phyloP scores from a whole-genome alignment of 2,888 invertebrate species.

The Metalampra italica region DNA sequence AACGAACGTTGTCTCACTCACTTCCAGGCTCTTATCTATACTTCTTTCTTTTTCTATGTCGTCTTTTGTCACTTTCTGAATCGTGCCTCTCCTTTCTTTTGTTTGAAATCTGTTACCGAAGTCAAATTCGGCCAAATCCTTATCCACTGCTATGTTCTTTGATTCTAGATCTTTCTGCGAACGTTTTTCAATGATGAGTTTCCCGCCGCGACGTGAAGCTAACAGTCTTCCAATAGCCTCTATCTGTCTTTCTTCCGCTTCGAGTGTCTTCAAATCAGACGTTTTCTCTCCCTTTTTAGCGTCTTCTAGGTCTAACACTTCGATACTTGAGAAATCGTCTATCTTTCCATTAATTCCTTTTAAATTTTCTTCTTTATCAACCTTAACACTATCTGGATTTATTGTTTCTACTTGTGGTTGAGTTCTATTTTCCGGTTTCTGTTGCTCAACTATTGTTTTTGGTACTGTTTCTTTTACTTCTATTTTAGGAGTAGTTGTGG shows the following conservation, averaged over 20 bases:
- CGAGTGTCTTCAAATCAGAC: constrained; percentile 57
- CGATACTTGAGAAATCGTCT: constrained; percentile 59
- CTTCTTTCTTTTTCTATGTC: constrained; percentile 57
- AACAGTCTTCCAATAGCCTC: constrained; percentile 69
- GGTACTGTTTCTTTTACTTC: constrained; percentile 19
- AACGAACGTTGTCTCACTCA: constrained; percentile 66
- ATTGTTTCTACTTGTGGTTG: constrained; percentile 36
- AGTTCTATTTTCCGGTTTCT: constrained; percentile 8
- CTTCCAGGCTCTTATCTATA: constrained; percentile 61
- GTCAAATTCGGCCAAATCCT: constrained; percentile 55
- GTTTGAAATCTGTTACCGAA: constrained; percentile 60
- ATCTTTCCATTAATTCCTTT: constrained; percentile 68
- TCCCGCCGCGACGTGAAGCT: constrained; percentile 58
- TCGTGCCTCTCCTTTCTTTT: constrained; percentile 53
- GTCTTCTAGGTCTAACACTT: constrained; percentile 67
- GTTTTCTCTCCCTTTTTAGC: constrained; percentile 50
- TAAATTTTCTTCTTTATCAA: constrained; percentile 38
- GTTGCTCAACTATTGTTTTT: constrained; percentile 15
- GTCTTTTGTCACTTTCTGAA: constrained; percentile 65
- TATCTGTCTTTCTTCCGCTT: constrained; percentile 71
- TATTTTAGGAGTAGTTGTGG: constrained; percentile 20
- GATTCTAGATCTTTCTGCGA: constrained; percentile 62
- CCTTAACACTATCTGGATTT: constrained; percentile 31
- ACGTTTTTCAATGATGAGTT: constrained; percentile 58
- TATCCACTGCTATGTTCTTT: constrained; percentile 57